Conservation (phyloP, 2,888 invertebrate genomes). For the Pomacea canaliculata region DNA sequence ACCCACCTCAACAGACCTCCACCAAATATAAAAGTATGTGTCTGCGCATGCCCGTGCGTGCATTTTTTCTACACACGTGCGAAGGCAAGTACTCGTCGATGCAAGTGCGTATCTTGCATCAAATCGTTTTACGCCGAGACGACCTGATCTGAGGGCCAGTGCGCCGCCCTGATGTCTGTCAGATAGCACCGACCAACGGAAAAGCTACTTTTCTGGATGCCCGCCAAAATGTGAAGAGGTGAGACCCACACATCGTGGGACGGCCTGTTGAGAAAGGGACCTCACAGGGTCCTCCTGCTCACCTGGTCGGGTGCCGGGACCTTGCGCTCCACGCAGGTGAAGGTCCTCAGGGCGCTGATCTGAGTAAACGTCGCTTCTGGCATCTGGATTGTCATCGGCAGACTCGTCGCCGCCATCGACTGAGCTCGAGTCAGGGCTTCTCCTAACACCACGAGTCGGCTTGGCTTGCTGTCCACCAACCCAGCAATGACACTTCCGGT, state of each 20-base stretch:
- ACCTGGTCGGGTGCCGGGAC: neutral
- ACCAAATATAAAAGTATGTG: too few species aligned
- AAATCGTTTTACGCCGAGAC: too few species aligned
- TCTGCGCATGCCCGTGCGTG: too few species aligned
- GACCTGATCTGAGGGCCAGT: too few species aligned
- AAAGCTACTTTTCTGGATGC: neutral
- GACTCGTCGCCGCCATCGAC: constrained; percentile 3
- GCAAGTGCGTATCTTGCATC: too few species aligned
- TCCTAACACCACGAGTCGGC: constrained; percentile 4
- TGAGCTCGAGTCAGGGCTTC: constrained; percentile 1
- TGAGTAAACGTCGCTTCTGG: constrained; percentile 1
- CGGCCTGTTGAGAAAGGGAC: too few species aligned
- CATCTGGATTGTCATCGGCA: constrained; percentile 20
- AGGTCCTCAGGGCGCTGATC: neutral
- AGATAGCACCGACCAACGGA: neutral
- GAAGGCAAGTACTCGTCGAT: too few species aligned
- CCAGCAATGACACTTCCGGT: constrained; percentile 19
- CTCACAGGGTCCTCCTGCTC: neutral
- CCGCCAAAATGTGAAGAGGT: too few species aligned
- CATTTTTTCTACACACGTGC: too few species aligned
- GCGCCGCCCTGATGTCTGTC: too few species aligned
- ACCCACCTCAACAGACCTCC: too few species aligned
- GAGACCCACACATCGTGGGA: too few species aligned
- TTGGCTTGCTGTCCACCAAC: neutral
- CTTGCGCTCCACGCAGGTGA: constrained; percentile 16